Evolutionary conservation across 1,140 invertebrate genomes (phyloP).

Genomic region (Reticulitermes speratus): DNA sequence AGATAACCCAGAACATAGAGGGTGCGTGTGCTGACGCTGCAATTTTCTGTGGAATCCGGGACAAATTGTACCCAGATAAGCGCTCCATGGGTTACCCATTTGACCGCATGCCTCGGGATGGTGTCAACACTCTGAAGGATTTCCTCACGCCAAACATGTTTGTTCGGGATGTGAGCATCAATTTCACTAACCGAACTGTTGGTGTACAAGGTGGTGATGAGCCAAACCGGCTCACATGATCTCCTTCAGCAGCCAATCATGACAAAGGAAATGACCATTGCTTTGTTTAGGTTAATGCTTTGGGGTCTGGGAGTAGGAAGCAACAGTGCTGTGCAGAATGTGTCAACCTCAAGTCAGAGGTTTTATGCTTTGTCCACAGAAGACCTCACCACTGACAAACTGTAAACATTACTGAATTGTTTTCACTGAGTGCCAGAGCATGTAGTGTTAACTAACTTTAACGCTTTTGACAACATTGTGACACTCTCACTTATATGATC

Average conservation of each 20-base stretch:
- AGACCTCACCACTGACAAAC: too few species aligned
- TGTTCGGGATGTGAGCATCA: conserved; percentile 41
- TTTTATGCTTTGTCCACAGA: too few species aligned
- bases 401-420: too few species aligned
- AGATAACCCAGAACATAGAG: conserved; percentile 22
- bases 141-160: conserved; percentile 49
- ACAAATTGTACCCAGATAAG: conserved; percentile 64
- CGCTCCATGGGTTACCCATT: conserved; percentile 72
- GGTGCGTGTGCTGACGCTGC: conserved; percentile 59
- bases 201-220: neutral
- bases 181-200: conserved; percentile 34
- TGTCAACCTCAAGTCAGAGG: too few species aligned
- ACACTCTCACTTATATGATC: too few species aligned
- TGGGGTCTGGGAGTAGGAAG: too few species aligned
- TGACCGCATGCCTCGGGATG: conserved; percentile 53
- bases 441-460: too few species aligned
- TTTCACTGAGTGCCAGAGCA: too few species aligned
- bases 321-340: too few species aligned
- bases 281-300: neutral
- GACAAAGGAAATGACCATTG: neutral
- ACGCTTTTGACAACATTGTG: too few species aligned
- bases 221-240: neutral
- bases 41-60: conserved; percentile 58
- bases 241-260: neutral
- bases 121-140: conserved; percentile 43